Base-by-base conservation (phyloP, 2,113 vertebrate species). In the Thoracochromis brauschi region DNA sequence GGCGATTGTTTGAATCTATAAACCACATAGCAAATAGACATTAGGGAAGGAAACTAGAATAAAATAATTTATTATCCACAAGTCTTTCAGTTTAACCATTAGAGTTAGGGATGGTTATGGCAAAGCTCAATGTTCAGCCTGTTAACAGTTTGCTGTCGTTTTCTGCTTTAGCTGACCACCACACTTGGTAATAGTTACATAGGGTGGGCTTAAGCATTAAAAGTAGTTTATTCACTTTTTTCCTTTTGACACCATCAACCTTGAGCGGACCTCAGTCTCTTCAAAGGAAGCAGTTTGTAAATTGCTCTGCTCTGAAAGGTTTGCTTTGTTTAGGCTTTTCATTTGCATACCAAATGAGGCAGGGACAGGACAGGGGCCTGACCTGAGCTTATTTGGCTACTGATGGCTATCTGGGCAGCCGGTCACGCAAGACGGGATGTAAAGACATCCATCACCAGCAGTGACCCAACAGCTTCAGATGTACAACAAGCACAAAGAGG, bases 301-400 rank as follows among this genome's bases (percentile, higher is more conserved):
- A 94, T 93, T 54, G 10, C 68, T 91, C 84, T 92, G 86, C 75
- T 87, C 89, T 95, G 93, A 96, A 96, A 94, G 95, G 91, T 95
- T 95, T 91, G 93, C 96, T 95, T 96, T 96, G 95, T 96, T 95
- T 93, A 89, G 92, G 89, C 85, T 85, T 88, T 58, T 92, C 90
- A 96, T 97, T 97, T 97, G 96, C 94, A 96, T 96, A 91, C 85
- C 96, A 97, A 97, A 97, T 96, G 90, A 96, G 94, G 80, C 83
- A 87, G 84, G 92, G 93, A 96, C 91, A 93, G 90, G 88, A 85
- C 92, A 75, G 85, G 86, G 91, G 89, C 92, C 92, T 91, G 94
- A 93, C 89, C 94, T 90, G 93, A 93, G 88, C 94, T 96, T 91
- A 97, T 97, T 97, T 97, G 97, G 93, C 82, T 97, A 96, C 90